Evolutionary conservation across 2,797 vertebrate genomes (phyloP).

Genomic region (Chelonia mydas): DNA sequence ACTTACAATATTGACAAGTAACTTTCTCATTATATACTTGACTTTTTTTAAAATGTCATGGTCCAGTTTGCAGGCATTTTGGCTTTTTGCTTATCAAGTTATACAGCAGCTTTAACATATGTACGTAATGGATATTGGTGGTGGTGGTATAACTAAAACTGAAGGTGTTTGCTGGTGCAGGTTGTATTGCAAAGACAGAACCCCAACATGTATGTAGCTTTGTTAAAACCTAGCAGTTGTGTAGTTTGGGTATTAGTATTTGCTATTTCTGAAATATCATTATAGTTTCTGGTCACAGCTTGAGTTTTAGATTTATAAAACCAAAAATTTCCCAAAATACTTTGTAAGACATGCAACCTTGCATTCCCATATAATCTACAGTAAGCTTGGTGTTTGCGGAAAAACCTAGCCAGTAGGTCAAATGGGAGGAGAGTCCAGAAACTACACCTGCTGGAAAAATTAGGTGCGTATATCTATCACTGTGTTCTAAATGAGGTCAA

Average conservation of each 20-base stretch:
- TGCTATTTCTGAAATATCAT: not conserved
- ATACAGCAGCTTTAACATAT: not conserved
- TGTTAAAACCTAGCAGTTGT: not conserved
- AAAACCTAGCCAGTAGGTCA: not conserved
- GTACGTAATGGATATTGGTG: not conserved
- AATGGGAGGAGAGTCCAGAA: not conserved
- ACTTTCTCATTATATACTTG: not conserved
- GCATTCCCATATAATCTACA: not conserved
- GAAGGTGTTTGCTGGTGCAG: not conserved
- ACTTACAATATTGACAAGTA: not conserved
- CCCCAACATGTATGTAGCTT: not conserved
- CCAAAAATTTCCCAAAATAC: not conserved
- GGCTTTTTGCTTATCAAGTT: not conserved
- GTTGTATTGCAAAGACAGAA: not conserved
- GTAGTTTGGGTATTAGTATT: not conserved
- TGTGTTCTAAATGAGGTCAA: not conserved
- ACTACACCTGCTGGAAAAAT: not conserved
- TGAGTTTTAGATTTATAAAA: not conserved
- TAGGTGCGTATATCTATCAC: not conserved
- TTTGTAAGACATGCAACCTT: not conserved
- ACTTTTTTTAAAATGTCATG: not conserved
- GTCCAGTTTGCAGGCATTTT: not conserved
- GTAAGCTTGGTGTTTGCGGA: not conserved
- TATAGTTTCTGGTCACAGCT: not conserved
- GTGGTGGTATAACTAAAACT: not conserved